Percentiles rank a stretch among this genome's conserved stretches.
Conservation (phyloP, 2,797 vertebrate species). For the Lepilemur septentrionalis region DNA sequence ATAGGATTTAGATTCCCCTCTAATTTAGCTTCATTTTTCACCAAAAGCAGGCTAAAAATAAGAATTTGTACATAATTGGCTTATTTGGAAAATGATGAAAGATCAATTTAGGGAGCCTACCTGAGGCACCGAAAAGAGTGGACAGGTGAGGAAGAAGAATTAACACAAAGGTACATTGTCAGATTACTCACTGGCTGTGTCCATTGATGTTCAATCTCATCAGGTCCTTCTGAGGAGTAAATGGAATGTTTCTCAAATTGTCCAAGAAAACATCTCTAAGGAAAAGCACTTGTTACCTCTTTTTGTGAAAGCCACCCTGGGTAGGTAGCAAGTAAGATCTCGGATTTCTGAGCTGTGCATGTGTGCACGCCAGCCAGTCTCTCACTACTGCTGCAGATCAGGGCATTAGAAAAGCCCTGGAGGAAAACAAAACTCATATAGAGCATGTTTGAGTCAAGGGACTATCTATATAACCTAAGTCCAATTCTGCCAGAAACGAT, state of each 20-base stretch:
- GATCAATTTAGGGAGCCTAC: neutral
- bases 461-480: neutral
- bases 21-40: neutral
- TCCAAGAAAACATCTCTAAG: neutral
- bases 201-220: neutral
- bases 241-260: neutral
- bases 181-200: neutral
- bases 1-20: neutral
- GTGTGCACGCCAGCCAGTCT: accelerated
- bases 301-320: too few relatives aligned
- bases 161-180: accelerated
- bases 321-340: neutral
- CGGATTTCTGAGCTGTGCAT: neutral
- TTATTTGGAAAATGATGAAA: neutral
- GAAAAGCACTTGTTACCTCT: neutral
- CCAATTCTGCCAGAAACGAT: neutral
- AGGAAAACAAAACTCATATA: neutral
- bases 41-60: neutral
- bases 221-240: neutral
- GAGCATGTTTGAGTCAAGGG: neutral
- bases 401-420: neutral
- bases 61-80: neutral
- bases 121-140: accelerated
- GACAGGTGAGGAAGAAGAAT: neutral
- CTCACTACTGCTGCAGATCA: neutral